Conservation (phyloP, 2,113 vertebrate species). For the Phyllopteryx taeniolatus region DNA sequence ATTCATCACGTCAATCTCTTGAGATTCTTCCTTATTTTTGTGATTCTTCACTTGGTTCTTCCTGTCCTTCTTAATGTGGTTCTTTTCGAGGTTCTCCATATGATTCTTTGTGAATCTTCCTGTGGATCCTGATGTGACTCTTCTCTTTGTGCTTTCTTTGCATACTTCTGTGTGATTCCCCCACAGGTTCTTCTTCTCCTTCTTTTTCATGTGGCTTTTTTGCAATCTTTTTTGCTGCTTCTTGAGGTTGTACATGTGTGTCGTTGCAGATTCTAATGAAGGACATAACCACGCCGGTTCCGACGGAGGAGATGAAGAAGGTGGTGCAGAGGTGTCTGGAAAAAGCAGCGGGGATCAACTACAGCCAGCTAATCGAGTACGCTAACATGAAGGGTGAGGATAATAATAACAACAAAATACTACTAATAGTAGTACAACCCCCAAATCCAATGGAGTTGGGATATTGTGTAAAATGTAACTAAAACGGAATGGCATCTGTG, state of each 20-base stretch:
- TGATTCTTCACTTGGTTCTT: too few relatives aligned
- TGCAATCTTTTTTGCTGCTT: too few relatives aligned
- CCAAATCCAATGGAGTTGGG: too few relatives aligned
- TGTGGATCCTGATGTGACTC: neutral
- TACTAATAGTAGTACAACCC: too few relatives aligned
- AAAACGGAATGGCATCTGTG: too few relatives aligned
- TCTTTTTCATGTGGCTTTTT: too few relatives aligned
- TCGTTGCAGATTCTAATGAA: constrained; percentile 89
- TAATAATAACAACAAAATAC: too few relatives aligned
- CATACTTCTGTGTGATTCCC: too few relatives aligned
- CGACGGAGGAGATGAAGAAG: constrained; percentile 92
- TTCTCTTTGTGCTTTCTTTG: neutral
- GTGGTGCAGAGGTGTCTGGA: constrained; percentile 91
- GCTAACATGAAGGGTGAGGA: constrained; percentile 89
- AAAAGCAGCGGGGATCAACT: constrained; percentile 93
- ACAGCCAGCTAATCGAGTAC: constrained; percentile 90
- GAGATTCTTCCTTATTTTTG: too few relatives aligned
- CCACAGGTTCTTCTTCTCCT: neutral
- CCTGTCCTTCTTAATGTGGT: too few relatives aligned
- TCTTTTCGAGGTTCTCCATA: neutral
- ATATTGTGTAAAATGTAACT: too few relatives aligned
- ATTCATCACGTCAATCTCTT: too few relatives aligned
- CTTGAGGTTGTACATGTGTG: neutral
- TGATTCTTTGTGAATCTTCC: neutral
- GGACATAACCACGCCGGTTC: constrained; percentile 91